Evolutionary conservation across 2,888 invertebrate species (phyloP).

Genomic region (Rhagophthalmus giganteus): DNA sequence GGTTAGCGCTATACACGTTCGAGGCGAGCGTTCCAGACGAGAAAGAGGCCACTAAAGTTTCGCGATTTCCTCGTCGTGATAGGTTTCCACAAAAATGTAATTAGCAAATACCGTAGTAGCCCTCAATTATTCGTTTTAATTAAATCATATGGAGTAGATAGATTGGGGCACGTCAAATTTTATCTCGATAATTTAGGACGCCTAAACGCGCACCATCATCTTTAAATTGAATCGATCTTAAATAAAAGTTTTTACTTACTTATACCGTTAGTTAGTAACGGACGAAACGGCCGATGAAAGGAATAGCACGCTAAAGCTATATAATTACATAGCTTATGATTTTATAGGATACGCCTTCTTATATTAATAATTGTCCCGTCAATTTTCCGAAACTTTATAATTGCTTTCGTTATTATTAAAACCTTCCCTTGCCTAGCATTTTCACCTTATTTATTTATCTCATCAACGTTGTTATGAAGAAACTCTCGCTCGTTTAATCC

Average conservation of each 20-base stretch:
- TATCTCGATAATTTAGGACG: neutral
- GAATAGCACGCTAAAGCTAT: too few relatives aligned
- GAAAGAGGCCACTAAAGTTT: neutral
- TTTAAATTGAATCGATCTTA: neutral
- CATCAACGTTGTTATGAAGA: constrained; percentile 21
- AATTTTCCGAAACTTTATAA: constrained; percentile 31
- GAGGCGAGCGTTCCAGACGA: neutral
- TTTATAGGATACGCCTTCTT: constrained; percentile 4
- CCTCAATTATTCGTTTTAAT: constrained; percentile 6
- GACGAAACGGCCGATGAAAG: too few relatives aligned
- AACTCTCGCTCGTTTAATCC: constrained; percentile 10
- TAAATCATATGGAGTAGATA: constrained; percentile 1
- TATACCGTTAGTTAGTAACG: too few relatives aligned
- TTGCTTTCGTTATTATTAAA: constrained; percentile 34
- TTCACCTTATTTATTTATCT: constrained; percentile 23
- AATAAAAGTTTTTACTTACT: too few relatives aligned
- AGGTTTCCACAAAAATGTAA: constrained; percentile 6
- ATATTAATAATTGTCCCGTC: constrained; percentile 3
- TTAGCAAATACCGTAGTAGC: constrained; percentile 1
- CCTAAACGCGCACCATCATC: neutral
- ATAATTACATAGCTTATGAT: neutral
- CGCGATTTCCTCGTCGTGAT: neutral
- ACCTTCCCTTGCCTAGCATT: constrained; percentile 13
- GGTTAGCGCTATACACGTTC: neutral
- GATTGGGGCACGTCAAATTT: neutral